Base-by-base conservation (phyloP, 2,888 invertebrate genomes). In the Emmelina monodactyla region DNA sequence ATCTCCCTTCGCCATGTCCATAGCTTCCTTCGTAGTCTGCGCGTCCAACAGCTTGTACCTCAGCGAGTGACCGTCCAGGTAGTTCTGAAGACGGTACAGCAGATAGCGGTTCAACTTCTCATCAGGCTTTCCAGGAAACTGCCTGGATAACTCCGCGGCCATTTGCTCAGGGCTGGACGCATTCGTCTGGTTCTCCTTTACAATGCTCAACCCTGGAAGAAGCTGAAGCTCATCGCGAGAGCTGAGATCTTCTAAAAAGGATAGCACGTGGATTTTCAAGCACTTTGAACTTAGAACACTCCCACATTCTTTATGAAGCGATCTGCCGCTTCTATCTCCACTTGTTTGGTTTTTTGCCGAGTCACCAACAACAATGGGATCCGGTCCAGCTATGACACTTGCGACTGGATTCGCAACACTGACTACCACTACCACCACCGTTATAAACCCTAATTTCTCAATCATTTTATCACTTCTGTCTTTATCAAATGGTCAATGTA, bases 111-210 rank as follows among this genome's bases (percentile, higher is more conserved):
- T 91, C 9, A 92, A 61, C 13, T 90, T 85, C 37, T 88, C 88
- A 41, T 88, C 88, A 0, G 88, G 85, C 55, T 90, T 89, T 31
- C 89, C 87, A 1, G 91, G 91, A 51, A 88, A 90, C 47, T 88
- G 88, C 22, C 89, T 80, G 0, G 91, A 88, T 1, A 91, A 61
- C 51, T 91, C 90, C 40, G 71, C 85, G 40, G 72, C 85, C 34
- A 88, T 82, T 41, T 88, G 82, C 40, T 87, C 86, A 11, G 85
- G 76, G 2, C 82, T 82, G 4, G 84, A 73, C 3, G 78, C 55
- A 30, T 51, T 53, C 0, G 67, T 64, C n/a, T 53, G 50, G 37
- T 81, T 79, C 47, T 89, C 89, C 40, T 86, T 86, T 7, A 91
- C 85, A 15, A 92, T 84, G 45, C 87, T 87, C n/a, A 92, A 76